These are phyloP conservation scores for Trinectes maculatus DNA, from an alignment of 2,113 vertebrate genomes.

Conservation along the genomic window DNA sequence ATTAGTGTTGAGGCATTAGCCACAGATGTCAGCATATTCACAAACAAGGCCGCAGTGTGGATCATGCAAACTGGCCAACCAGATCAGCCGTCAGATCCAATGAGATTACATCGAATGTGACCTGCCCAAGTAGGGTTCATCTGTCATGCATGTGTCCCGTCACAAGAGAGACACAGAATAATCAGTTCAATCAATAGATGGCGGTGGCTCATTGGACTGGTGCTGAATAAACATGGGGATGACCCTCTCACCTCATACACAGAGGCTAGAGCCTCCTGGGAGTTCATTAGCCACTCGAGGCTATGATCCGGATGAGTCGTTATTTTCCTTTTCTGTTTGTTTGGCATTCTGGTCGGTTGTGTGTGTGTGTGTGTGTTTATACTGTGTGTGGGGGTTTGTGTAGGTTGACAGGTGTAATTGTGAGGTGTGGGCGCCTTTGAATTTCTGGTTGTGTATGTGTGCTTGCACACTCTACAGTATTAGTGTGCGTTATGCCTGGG, in stretches of 20 bases:
- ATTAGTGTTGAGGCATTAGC: constrained; percentile 67
- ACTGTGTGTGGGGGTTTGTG: background rate
- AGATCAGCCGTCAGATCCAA: constrained; percentile 68
- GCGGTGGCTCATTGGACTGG: constrained; percentile 60
- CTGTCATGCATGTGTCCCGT: constrained; percentile 75
- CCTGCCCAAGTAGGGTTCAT: constrained; percentile 71
- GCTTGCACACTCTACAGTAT: background rate
- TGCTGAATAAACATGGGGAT: constrained; percentile 82
- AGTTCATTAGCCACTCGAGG: constrained; percentile 77
- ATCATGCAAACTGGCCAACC: constrained; percentile 60
- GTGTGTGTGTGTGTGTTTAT: background rate
- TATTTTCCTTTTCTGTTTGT: constrained; percentile 72
- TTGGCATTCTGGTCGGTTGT: constrained; percentile 38
- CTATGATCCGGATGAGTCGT: constrained; percentile 64
- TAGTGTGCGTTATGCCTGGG: background rate
- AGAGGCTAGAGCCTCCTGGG: constrained; percentile 64
- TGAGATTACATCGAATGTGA: constrained; percentile 71
- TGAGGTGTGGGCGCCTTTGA: constrained; percentile 6
- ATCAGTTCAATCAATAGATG: constrained; percentile 80
- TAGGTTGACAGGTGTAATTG: constrained; percentile 16
- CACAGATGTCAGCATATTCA: constrained; percentile 58
- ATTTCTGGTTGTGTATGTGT: background rate
- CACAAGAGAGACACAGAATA: constrained; percentile 74
- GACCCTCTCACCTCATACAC: constrained; percentile 74
- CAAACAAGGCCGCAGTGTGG: constrained; percentile 58